Percentiles rank a stretch among this genome's conserved stretches.
Evolutionary conservation across 2,113 vertebrate genomes (phyloP).

Genomic region (Melozone crissalis): DNA sequence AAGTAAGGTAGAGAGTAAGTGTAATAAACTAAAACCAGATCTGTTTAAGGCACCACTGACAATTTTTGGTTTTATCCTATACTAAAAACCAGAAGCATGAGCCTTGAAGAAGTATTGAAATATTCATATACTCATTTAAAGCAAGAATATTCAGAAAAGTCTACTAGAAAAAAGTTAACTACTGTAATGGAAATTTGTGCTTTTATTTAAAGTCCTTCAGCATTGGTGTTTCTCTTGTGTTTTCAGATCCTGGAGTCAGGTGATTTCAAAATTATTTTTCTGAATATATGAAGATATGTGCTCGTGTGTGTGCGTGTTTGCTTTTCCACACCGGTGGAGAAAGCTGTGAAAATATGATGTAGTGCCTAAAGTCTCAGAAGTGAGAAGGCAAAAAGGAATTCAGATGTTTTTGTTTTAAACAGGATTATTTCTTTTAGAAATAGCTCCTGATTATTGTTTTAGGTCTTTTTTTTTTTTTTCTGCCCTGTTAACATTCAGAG

Average conservation of each 20-base stretch:
- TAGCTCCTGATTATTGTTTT: not conserved
- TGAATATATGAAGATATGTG: not conserved
- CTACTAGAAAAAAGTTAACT: not conserved
- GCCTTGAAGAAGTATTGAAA: not conserved
- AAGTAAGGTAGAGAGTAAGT: not conserved
- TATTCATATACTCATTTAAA: not conserved
- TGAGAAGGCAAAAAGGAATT: not conserved
- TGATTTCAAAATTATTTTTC: not conserved
- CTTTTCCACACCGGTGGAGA: not conserved
- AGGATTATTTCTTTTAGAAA: not conserved
- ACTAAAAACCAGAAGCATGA: not conserved
- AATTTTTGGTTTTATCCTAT: not conserved
- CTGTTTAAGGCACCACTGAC: not conserved
- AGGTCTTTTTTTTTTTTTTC: not conserved
- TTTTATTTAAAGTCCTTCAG: not conserved
- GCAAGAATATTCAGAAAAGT: not conserved
- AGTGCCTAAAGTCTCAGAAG: not conserved
- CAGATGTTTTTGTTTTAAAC: not conserved
- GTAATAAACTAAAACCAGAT: not conserved
- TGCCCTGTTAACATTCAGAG: not conserved
- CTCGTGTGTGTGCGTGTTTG: not conserved
- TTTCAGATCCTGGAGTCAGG: not conserved
- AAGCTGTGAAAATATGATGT: not conserved
- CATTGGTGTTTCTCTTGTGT: not conserved
- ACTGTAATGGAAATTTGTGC: not conserved